Percentiles rank a stretch among this genome's conserved stretches.
Conservation (phyloP, 2,888 invertebrate genomes). For the Eilema sororculum region DNA sequence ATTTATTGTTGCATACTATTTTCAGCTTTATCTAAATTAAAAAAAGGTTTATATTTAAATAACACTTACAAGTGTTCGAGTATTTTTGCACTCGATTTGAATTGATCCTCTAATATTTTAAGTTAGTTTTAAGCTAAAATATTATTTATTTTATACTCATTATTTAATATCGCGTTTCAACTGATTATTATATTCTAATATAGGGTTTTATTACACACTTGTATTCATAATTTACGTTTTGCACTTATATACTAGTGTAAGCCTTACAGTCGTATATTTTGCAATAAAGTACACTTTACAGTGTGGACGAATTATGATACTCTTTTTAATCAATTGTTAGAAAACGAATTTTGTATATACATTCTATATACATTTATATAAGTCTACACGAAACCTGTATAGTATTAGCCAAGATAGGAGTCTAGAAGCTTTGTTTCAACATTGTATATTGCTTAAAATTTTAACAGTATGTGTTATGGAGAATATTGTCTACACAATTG, state of each 20-base stretch:
- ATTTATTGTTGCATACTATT: not conserved
- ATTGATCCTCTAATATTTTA: not conserved
- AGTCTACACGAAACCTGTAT: conserved; percentile 37
- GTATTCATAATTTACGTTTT: conserved; percentile 20
- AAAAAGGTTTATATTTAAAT: too few species aligned
- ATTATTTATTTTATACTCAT: not conserved
- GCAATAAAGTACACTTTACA: conserved; percentile 69
- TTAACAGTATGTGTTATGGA: conserved; percentile 46
- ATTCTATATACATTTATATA: conserved; percentile 44
- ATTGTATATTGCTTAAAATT: conserved; percentile 48
- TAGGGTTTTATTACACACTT: conserved; percentile 9
- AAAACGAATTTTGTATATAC: conserved; percentile 40
- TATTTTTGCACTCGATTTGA: not conserved
- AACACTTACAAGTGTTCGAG: too few species aligned
- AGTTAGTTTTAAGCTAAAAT: conserved; percentile 1
- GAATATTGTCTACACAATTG: conserved; percentile 84
- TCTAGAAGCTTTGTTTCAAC: conserved; percentile 43
- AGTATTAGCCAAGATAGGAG: conserved; percentile 35
- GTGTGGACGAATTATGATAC: conserved; percentile 82
- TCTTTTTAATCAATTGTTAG: conserved; percentile 51
- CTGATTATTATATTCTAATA: conserved; percentile 3
- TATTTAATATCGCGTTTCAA: not conserved
- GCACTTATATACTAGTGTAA: conserved; percentile 34
- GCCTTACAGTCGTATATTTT: conserved; percentile 55
- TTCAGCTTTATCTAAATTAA: too few species aligned